Conservation (phyloP, 2,888 invertebrate species). For the Cryptophagus acutangulus region DNA sequence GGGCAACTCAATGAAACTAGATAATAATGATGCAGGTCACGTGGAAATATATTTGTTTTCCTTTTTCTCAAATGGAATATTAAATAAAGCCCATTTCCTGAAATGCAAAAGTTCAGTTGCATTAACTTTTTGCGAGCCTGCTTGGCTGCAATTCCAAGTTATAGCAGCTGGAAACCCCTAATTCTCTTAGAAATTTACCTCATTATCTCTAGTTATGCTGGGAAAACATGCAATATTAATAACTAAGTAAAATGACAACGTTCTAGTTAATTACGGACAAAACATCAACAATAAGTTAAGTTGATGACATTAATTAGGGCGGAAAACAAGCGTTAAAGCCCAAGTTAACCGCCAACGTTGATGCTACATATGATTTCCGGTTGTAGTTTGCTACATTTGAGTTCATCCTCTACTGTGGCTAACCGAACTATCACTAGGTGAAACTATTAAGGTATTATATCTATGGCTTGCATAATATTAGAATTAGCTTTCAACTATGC, state of each 20-base stretch:
- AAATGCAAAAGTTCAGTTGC: too few species aligned
- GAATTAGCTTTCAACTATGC: background rate
- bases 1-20: slow-evolving; percentile 10
- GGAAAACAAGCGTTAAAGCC: slow-evolving; percentile 31
- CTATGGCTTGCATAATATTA: too few species aligned
- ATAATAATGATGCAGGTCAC: slow-evolving; percentile 9
- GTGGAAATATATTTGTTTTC: too few species aligned
- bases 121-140: too few species aligned
- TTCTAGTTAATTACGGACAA: slow-evolving; percentile 7
- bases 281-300: slow-evolving; percentile 17
- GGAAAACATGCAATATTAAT: slow-evolving; percentile 4
- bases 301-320: slow-evolving; percentile 32
- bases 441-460: slow-evolving; percentile 9
- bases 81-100: too few species aligned
- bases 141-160: too few species aligned
- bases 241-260: slow-evolving; percentile 6
- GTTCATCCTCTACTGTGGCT: slow-evolving; percentile 18
- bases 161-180: too few species aligned
- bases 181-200: slow-evolving; percentile 5
- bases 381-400: slow-evolving; percentile 17
- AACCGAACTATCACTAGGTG: slow-evolving; percentile 17
- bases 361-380: slow-evolving; percentile 31
- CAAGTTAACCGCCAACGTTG: slow-evolving; percentile 25
- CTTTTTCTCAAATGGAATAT: too few species aligned
- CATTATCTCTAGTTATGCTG: background rate